Evolutionary conservation across 30 jellyfish, hydroid and myxozoan species (phyloP), one percentile per base, ranked within the genome.

Genomic region (Hydractinia symbiolongicarpus): DNA sequence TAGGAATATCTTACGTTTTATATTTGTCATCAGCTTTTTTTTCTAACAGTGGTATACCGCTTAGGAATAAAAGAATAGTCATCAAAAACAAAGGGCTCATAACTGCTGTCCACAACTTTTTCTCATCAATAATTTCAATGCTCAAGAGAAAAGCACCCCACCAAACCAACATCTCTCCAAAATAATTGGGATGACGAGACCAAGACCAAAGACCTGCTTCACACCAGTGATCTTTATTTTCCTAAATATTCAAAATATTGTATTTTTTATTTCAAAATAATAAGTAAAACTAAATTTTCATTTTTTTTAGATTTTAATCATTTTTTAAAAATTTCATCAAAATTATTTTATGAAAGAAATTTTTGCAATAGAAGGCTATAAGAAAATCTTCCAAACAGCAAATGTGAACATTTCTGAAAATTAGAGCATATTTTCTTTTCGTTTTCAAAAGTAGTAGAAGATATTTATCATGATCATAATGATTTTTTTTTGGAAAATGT

Each of bases 101-200:
- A 8, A 81, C 72, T 5, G 85, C 50, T 53, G 82, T 54, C 77
- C 82, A 81, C 54, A 58, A 55, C 71, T 50, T 67, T 8, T 20
- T 53, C 2, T 81, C 82, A 54, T 55, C 9, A 54, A 77, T 60
- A 58, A 81, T 76, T 58, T 55, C 82, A 5, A 64, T 50, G 52
- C 85, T 50, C 1, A 68, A 55, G 13, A 71, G 17, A 50, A 81
- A 81, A 9, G 82, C 60, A 15, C 89, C 89, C 82, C 77, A 81
- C 89, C 89, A 81, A 8, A 81, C 82, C 16, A 81, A 51, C 5
- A 81, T 81, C 56, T 81, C 89, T 8, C 89, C 89, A 67, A 67
- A 68, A 64, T 81, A 81, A 61, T 81, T 81, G 13, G 89, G 89
- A 81, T 81, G 89, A 0, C 89, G 89, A 13, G 85, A 81, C 86